Base-by-base conservation (phyloP, 2,113 vertebrate genomes). In the Alligator sinensis region DNA sequence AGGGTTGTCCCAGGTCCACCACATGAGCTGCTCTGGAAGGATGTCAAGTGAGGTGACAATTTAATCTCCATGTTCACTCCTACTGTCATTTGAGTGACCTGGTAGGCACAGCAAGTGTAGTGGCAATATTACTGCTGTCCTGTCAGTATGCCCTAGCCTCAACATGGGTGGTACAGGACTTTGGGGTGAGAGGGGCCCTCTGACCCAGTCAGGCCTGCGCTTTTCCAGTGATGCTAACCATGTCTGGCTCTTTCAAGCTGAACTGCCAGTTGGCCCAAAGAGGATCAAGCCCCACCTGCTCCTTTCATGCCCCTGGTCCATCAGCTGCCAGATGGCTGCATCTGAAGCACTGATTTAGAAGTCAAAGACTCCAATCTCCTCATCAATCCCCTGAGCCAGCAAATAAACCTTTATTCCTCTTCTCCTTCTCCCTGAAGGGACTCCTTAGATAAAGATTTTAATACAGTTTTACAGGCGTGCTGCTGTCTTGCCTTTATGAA, bases 391-490 rank as follows among this genome's bases (percentile, higher is more conserved):
- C 74, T 72, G 61, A 82, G 25, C 61, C 70, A 63, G 72, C 64
- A 61, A 9, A 62, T 64, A 74, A 75, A 74, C 27, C 11, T 72
- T 24, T 34, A 77, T 38, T 21, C 5, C 5, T 10, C 75, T n/a
- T 70, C 64, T 9, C 21, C 79, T 92, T 47, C 47, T 47, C 47
- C n/a, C 18, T 6, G 62, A 28, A 16, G 87, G 82, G 77, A 55
- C 58, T 66, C 55, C 28, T 66, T 5, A 70, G 70, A 84, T 12
- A 79, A 62, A 14, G 17, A 10, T 30, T 11, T 38, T 24, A 21
- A 64, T 0, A 0, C 57, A 24, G 6, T 28, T 17, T 77, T 11
- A 18, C 21, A 88, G 89, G 19, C 27, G 82, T 0, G 0, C 28
- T 87, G 61, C 30, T 78, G 4, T 2, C 30, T 61, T 63, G 11